Base-by-base conservation (phyloP, 2,113 vertebrate species). In the Caretta caretta region DNA sequence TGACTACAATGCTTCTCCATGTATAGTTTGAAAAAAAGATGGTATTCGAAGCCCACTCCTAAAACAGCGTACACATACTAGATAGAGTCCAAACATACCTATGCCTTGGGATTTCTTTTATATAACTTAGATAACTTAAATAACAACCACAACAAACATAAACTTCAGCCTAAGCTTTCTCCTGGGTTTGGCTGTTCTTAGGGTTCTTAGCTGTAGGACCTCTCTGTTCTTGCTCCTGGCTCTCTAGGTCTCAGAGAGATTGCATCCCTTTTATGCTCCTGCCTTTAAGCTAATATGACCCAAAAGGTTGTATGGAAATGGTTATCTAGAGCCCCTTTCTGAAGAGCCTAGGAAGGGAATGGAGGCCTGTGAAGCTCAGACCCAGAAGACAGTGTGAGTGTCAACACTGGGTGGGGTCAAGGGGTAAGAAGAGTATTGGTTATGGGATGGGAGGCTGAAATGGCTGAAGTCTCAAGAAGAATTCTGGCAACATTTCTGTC, bases 401-500 rank as follows among this genome's bases (percentile, higher is more conserved):
- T 72, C 75, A 29, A 83, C 51, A 79, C 81, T 75, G 42, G 86
- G 79, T 5, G 29, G 81, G 49, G 46, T 8, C 20, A 72, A 72
- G 1, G n/a, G 17, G 24, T 51, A 0, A 78, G 3, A 86, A 13
- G 29, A 83, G 8, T 46, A 13, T 2, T 50, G 1, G 83, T 80
- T 75, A 53, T 62, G 84, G 75, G 31, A 27, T 88, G 54, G 89
- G 25, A 72, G 7, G 53, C 3, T 31, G 46, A 95, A 95, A 89
- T 72, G 91, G 49, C 29, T 11, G 20, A 49, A 88, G 80, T 62
- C 84, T 50, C 89, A 22, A 54, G 25, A 54, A 24, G 29, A 65
- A 35, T 91, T 96, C 46, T 90, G 38, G 62, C 3, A 87, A 90
- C 5, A 20, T 50, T 90, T 96, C 92, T 86, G 38, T 6, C 93